A percentile compares a stretch with the other conserved stretches of the same genome.
phyloP scores from a whole-genome alignment of 2,888 invertebrate genomes.

The Yponomeuta evonymella region DNA sequence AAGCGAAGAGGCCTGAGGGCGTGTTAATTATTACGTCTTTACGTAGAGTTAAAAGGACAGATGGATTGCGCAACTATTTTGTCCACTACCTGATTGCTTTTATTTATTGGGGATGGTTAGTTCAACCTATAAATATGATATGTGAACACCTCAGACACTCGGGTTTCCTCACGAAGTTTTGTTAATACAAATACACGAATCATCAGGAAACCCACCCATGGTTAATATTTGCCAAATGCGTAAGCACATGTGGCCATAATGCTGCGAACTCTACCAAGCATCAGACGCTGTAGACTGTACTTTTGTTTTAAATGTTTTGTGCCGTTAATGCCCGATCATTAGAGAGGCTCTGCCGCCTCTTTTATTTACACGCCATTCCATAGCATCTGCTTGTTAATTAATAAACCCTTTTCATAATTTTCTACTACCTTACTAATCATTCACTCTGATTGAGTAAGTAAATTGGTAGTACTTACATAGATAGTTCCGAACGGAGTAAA shows the following conservation, averaged over 20 bases:
- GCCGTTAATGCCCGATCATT: constrained; percentile 31
- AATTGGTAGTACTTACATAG: background rate
- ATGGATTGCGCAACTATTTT: background rate
- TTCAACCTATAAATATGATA: too few species aligned
- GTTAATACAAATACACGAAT: too few species aligned
- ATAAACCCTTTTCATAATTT: constrained; percentile 4
- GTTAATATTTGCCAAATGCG: too few species aligned
- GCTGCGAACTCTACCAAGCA: too few species aligned
- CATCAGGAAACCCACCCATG: too few species aligned
- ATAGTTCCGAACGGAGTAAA: too few species aligned
- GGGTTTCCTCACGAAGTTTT: too few species aligned
- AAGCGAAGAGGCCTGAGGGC: constrained; percentile 32
- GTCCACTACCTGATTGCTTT: too few species aligned
- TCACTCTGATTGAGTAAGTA: background rate
- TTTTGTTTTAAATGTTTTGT: background rate
- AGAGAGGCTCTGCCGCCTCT: constrained; percentile 30
- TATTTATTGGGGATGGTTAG: too few species aligned
- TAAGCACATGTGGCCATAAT: too few species aligned
- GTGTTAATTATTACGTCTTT: constrained; percentile 47
- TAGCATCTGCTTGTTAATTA: background rate
- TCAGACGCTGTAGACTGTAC: background rate
- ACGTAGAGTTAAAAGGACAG: constrained; percentile 19
- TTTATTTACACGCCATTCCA: constrained; percentile 19
- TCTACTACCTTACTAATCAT: background rate
- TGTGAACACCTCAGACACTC: too few species aligned